Conservation (phyloP, 2,797 vertebrate genomes). For the Momotus momota region DNA sequence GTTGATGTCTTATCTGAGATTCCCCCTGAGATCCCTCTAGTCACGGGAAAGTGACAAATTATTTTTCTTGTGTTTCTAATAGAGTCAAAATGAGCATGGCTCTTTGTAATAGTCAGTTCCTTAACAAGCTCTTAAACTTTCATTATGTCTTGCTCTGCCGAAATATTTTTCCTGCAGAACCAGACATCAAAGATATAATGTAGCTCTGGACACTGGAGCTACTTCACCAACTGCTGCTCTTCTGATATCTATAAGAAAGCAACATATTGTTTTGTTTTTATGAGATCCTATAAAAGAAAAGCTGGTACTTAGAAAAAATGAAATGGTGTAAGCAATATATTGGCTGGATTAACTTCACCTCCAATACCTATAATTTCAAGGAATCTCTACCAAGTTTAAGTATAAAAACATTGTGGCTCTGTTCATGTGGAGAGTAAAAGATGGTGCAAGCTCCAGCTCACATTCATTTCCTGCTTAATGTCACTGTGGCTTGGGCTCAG, state of each 20-base stretch:
- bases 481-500: background rate
- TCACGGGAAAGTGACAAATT: constrained; percentile 56
- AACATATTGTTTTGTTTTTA: constrained; percentile 60
- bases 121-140: constrained; percentile 65
- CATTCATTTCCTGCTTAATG: background rate
- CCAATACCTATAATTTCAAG: background rate
- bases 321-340: constrained; percentile 49
- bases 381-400: constrained; percentile 1
- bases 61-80: constrained; percentile 61
- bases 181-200: constrained; percentile 51
- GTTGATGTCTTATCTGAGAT: constrained; percentile 58
- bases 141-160: constrained; percentile 46
- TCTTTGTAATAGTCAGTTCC: constrained; percentile 33
- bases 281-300: constrained; percentile 53
- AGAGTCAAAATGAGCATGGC: constrained; percentile 47
- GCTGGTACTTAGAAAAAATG: constrained; percentile 39
- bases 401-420: background rate
- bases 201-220: constrained; percentile 4
- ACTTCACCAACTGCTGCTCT: constrained; percentile 6
- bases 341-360: constrained; percentile 32
- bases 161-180: constrained; percentile 48
- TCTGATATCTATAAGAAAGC: background rate
- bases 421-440: background rate
- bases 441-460: background rate
- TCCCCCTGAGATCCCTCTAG: constrained; percentile 13